phyloP scores from a whole-genome alignment of 2,888 invertebrate genomes.

The Lobophora halterata region DNA sequence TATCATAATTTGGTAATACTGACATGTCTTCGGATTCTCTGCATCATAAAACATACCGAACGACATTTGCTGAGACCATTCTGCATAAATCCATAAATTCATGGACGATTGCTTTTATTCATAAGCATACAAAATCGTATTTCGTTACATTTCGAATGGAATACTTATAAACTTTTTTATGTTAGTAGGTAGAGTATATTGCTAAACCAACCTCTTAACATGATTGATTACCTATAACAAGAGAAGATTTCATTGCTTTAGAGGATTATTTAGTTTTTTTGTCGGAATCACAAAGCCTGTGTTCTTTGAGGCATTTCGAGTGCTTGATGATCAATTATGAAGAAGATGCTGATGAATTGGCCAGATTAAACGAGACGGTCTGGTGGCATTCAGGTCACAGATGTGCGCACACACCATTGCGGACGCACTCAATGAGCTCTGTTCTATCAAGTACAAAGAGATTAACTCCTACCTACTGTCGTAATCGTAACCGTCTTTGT shows the following conservation, averaged over 20 bases:
- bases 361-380: slow-evolving; percentile 68
- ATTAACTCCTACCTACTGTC: slow-evolving; percentile 33
- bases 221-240: no score
- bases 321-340: slow-evolving; percentile 30
- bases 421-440: slow-evolving; percentile 60
- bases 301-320: slow-evolving; percentile 27
- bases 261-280: slow-evolving; percentile 18
- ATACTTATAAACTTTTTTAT: slow-evolving; percentile 2
- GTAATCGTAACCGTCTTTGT: slow-evolving; percentile 1
- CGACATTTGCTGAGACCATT: slow-evolving; percentile 14
- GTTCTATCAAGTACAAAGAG: slow-evolving; percentile 54
- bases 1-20: slow-evolving; percentile 20
- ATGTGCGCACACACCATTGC: slow-evolving; percentile 55
- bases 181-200: not conserved
- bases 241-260: no score
- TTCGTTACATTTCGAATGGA: no score
- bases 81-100: slow-evolving; percentile 15
- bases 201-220: not conserved
- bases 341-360: slow-evolving; percentile 61
- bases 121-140: slow-evolving; percentile 2
- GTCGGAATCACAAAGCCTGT: slow-evolving; percentile 21
- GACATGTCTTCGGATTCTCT: slow-evolving; percentile 15
- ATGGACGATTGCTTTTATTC: slow-evolving; percentile 14
- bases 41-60: slow-evolving; percentile 16
- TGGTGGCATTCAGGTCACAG: slow-evolving; percentile 70